Evolutionary conservation across 2,113 vertebrate species (phyloP), one percentile per base, ranked within the genome.

Genomic region (Athene noctua): DNA sequence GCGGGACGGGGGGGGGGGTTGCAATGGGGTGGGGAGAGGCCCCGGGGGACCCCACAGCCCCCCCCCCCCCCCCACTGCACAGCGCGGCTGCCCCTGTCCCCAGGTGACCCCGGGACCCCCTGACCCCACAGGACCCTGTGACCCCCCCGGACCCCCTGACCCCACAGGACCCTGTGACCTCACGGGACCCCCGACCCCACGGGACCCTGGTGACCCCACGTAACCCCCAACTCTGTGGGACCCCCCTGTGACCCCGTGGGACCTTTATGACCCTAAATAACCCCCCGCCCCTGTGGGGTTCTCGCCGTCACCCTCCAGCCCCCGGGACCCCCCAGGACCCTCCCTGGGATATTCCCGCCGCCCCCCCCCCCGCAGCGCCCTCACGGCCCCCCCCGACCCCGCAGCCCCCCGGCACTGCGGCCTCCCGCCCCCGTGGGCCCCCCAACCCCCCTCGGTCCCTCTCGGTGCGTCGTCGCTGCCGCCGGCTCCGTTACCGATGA

Each of bases 1-100:
- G 18, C 23, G 29, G 47, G 47, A 6, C 1, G 4, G 34, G 18
- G 16, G 9, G 0, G 4, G 21, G 34, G 7, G 6, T n/a, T n/a
- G n/a, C n/a, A 42, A 42, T 42, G n/a, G n/a, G n/a, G n/a, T n/a
- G 13, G 1, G 6, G 30, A 30, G 7, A 12, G 77, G 25, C 26
- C 38, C 9, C 5, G 11, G 65, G 32, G 51, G 12, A 27, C 52
- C n/a, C 38, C 9, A 5, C 18, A 3, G 22, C 36, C 21, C 51
- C 59, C 10, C 58, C 46, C 17, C 46, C n/a, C n/a, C n/a, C n/a
- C n/a, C n/a, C 46, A 44, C 42, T 6, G 42, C 42, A 44, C 46
- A 19, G 46, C 18, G 17, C 8, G 46, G 46, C 46, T 19, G 46
- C 46, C 46, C 20, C 49, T 51, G 61, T 42, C 40, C 40, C 62